phyloP scores from a whole-genome alignment of 2,113 vertebrate species.

The Cochlearius cochlearius region DNA sequence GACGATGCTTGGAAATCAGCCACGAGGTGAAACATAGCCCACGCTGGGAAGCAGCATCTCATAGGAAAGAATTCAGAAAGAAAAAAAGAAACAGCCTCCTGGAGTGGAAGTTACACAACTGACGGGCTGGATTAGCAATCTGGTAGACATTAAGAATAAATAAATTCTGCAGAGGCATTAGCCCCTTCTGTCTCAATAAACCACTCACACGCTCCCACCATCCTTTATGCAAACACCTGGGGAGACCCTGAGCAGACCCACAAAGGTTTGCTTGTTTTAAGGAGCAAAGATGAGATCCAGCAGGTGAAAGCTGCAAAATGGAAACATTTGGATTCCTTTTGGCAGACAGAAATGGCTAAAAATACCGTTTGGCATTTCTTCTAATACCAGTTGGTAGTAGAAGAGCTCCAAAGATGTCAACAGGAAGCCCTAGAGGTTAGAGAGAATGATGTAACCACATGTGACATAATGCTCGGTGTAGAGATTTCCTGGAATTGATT shows the following conservation, averaged over 20 bases:
- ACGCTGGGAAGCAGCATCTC: background rate
- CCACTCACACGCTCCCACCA: background rate
- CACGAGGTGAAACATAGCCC: background rate
- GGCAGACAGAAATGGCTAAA: constrained; percentile 34
- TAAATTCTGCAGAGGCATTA: background rate
- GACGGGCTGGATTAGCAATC: background rate
- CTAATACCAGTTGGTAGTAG: constrained; percentile 21
- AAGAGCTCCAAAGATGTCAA: constrained; percentile 38
- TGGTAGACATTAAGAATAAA: constrained; percentile 2
- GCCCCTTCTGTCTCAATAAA: background rate
- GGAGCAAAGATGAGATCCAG: background rate
- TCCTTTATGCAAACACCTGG: background rate
- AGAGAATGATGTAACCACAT: constrained; percentile 39
- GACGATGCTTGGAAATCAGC: background rate
- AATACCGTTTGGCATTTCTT: background rate
- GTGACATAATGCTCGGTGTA: constrained; percentile 45
- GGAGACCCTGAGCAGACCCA: background rate
- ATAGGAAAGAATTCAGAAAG: background rate
- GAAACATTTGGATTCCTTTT: constrained; percentile 2
- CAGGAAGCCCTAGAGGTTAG: constrained; percentile 58
- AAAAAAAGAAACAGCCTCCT: background rate
- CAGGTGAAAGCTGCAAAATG: background rate
- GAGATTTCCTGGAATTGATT: constrained; percentile 59
- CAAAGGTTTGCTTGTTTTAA: background rate
- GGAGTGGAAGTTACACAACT: background rate